Evolutionary conservation across 2,888 invertebrate species (phyloP).

Genomic region (Heliconius sara): DNA sequence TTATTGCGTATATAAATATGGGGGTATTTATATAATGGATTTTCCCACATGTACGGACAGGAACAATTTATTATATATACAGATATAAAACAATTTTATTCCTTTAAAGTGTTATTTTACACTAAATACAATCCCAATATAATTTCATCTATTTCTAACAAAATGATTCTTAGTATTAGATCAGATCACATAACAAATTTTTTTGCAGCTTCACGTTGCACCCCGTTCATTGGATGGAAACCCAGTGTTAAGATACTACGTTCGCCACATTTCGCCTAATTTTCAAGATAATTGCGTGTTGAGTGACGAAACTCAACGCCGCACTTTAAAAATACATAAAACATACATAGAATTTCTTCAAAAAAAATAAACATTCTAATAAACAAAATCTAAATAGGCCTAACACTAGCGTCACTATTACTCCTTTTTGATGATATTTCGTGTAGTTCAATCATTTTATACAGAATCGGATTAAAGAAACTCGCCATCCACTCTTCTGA

Average conservation of each 20-base stretch:
- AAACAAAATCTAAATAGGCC: slow-evolving; percentile 29
- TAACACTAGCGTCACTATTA: slow-evolving; percentile 50
- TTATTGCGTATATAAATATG: too few relatives aligned
- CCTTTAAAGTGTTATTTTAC: not conserved
- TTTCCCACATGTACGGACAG: not conserved
- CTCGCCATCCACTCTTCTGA: slow-evolving; percentile 86
- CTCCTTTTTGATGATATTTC: slow-evolving; percentile 49
- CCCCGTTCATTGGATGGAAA: too few relatives aligned
- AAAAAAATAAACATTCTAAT: not conserved
- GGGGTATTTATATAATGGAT: too few relatives aligned
- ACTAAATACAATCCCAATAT: not conserved
- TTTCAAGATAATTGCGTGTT: too few relatives aligned
- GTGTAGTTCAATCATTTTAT: slow-evolving; percentile 73
- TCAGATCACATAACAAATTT: too few relatives aligned
- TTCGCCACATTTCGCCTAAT: too few relatives aligned
- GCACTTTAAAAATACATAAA: not conserved
- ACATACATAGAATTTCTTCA: not conserved
- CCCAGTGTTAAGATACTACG: too few relatives aligned
- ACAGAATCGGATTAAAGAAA: slow-evolving; percentile 79
- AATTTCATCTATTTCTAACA: too few relatives aligned
- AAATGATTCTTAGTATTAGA: too few relatives aligned
- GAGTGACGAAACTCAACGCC: not conserved
- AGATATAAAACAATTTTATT: not conserved
- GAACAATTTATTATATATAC: not conserved
- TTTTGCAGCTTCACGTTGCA: too few relatives aligned